Evolutionary conservation across 2,797 vertebrate species (phyloP).

Genomic region (Momotus momota): DNA sequence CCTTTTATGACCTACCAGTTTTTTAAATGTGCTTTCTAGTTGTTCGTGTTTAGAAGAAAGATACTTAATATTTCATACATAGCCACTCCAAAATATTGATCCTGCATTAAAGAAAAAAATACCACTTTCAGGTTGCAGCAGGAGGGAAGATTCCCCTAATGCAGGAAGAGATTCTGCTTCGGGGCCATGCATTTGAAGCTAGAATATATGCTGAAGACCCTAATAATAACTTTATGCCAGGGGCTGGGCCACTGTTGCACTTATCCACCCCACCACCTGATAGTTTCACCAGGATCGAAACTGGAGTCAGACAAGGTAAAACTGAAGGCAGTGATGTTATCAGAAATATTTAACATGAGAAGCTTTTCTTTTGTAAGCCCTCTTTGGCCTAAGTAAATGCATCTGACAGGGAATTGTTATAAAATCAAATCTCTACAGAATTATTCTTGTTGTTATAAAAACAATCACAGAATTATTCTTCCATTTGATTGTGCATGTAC

Average conservation of each 20-base stretch:
- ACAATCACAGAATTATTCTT: neutral
- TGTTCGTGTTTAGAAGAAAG: neutral
- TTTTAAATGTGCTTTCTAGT: neutral
- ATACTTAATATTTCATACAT: neutral
- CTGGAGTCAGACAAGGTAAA: slow-evolving; percentile 93
- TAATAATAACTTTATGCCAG: slow-evolving; percentile 91
- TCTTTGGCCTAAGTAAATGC: neutral
- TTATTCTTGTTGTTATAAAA: too few species aligned
- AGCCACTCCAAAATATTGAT: neutral
- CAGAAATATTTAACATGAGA: neutral
- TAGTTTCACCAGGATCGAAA: slow-evolving; percentile 90
- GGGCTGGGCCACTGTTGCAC: slow-evolving; percentile 90
- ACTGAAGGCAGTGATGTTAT: neutral
- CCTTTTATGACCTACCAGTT: neutral
- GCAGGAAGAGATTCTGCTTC: slow-evolving; percentile 90
- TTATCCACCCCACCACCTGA: slow-evolving; percentile 89
- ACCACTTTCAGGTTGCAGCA: slow-evolving; percentile 87
- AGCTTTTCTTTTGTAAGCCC: neutral
- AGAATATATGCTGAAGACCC: slow-evolving; percentile 98
- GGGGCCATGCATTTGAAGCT: slow-evolving; percentile 95
- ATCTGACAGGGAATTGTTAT: neutral
- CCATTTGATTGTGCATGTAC: neutral
- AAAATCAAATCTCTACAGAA: neutral
- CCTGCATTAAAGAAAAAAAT: neutral
- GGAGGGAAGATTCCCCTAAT: slow-evolving; percentile 92